phyloP scores from a whole-genome alignment of 2,888 invertebrate species.

The Carpatolechia fugitivella region DNA sequence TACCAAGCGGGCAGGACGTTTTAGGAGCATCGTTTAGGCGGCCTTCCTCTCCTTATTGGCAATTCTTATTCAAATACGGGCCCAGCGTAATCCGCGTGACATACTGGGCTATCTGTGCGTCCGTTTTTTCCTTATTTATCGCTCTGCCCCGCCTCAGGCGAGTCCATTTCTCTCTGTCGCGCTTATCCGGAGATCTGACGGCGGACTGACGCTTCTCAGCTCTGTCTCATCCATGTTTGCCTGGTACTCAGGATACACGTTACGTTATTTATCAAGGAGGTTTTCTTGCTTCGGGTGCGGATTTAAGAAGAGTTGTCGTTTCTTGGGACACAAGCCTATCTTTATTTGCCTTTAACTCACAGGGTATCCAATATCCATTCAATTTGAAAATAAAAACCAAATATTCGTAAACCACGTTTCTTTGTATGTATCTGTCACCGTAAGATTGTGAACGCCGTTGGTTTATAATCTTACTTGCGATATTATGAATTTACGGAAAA shows the following conservation, averaged over 20 bases:
- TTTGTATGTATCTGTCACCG: not conserved
- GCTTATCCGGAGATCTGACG: constrained; percentile 72
- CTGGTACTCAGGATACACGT: constrained; percentile 32
- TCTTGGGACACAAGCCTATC: not conserved
- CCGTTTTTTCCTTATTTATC: constrained; percentile 70
- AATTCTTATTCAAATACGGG: constrained; percentile 75
- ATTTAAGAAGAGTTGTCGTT: not conserved
- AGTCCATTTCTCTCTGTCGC: constrained; percentile 74
- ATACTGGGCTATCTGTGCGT: constrained; percentile 66
- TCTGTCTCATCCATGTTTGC: constrained; percentile 40
- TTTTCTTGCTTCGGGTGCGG: not conserved
- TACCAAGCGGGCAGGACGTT: constrained; percentile 54
- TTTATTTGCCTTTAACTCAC: not conserved
- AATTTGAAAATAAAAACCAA: not conserved
- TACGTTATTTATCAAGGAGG: constrained; percentile 12
- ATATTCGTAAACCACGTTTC: not conserved
- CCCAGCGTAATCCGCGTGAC: constrained; percentile 66
- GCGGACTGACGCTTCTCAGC: constrained; percentile 63
- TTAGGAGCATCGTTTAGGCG: constrained; percentile 52
- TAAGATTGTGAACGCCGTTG: too few species aligned
- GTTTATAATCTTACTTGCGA: too few species aligned
- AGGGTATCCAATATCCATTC: not conserved
- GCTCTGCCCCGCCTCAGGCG: constrained; percentile 49
- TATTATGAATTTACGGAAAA: too few species aligned
- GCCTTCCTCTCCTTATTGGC: constrained; percentile 59